Evolutionary conservation across 2,888 invertebrate genomes (phyloP), one percentile per base, ranked within the genome.

Genomic region (Cerastis rubricosa): DNA sequence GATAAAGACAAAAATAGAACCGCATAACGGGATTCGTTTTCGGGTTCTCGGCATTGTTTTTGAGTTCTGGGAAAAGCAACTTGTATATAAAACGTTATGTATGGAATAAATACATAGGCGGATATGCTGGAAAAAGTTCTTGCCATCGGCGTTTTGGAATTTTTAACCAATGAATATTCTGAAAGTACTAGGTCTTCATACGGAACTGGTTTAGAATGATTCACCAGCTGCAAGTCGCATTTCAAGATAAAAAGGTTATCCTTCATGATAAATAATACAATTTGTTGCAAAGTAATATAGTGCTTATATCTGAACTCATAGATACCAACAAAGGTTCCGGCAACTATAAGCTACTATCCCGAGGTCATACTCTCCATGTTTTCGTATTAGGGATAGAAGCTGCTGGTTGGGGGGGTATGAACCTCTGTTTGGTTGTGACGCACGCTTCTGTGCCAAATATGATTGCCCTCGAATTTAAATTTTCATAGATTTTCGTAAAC

Each of bases 11-110:
- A 76, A 85, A 86, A 89, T 85, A 85, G 85, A 92, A 90, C 89
- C 90, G 91, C 86, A 92, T 95, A 96, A 96, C 96, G 96, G 96
- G 91, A 93, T 90, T 90, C 90, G 91, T 92, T 93, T 90, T 87
- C 84, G 87, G 89, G 74, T 85, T 84, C 82, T 76, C 70, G 79
- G 76, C 86, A 87, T 87, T 87, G 89, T 87, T 88, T 87, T 85
- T 84, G 81, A 71, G 84, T 88, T 87, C 89, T 79, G 82, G 79
- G 87, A 87, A 87, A 85, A 80, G 83, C 80, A 80, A 87, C 78
- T 85, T 87, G 70, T 78, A 74, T 76, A 75, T 66, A 40, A 47
- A 68, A 64, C 22, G 43, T 73, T 76, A 64, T 79, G 54, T 84
- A 75, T 75, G 17, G 14, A 29, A 40, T 61, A 51, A 59, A 49